A percentile compares a stretch with the other conserved stretches of the same genome.
Evolutionary conservation across 2,888 invertebrate genomes (phyloP).

Genomic region (Euspilapteryx auroguttella): DNA sequence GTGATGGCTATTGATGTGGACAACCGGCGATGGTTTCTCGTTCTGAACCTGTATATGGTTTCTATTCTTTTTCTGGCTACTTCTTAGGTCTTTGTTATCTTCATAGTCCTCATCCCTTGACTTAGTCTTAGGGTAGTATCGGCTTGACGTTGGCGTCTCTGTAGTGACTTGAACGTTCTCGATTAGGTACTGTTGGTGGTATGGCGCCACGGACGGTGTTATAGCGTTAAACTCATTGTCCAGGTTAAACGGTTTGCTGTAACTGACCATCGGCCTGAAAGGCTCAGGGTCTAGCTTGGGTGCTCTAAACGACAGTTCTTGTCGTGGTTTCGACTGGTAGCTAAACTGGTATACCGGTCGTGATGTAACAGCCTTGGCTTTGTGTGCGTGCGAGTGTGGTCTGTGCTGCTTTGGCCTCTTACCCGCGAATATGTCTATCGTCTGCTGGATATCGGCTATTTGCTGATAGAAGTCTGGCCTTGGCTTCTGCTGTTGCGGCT

Average conservation of each 20-base stretch:
- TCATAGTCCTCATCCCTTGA: conserved; percentile 51
- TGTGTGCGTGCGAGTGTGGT: conserved; percentile 31
- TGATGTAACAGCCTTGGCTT: conserved; percentile 51
- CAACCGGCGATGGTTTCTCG: conserved; percentile 27
- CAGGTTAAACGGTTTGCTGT: conserved; percentile 50
- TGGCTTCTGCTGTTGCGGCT: conserved; percentile 29
- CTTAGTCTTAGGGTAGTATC: conserved; percentile 50
- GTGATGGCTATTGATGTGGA: conserved; percentile 23
- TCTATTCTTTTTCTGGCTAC: conserved; percentile 22
- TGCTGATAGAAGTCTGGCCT: conserved; percentile 65
- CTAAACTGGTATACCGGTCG: conserved; percentile 75
- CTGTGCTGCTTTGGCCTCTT: conserved; percentile 54
- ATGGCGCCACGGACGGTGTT: conserved; percentile 36
- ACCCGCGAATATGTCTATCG: conserved; percentile 64
- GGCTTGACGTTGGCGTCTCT: conserved; percentile 48
- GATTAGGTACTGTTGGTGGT: conserved; percentile 41
- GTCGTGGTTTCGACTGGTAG: conserved; percentile 63
- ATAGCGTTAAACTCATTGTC: conserved; percentile 45
- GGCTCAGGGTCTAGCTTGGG: conserved; percentile 62
- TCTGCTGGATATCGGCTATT: conserved; percentile 67
- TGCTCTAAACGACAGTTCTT: conserved; percentile 47
- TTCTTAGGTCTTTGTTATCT: conserved; percentile 22
- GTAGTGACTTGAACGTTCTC: conserved; percentile 51
- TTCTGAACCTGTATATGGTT: conserved; percentile 33
- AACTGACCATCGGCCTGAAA: conserved; percentile 66